phyloP scores from a whole-genome alignment of 2,113 vertebrate genomes.

The Amblyornis subalaris region DNA sequence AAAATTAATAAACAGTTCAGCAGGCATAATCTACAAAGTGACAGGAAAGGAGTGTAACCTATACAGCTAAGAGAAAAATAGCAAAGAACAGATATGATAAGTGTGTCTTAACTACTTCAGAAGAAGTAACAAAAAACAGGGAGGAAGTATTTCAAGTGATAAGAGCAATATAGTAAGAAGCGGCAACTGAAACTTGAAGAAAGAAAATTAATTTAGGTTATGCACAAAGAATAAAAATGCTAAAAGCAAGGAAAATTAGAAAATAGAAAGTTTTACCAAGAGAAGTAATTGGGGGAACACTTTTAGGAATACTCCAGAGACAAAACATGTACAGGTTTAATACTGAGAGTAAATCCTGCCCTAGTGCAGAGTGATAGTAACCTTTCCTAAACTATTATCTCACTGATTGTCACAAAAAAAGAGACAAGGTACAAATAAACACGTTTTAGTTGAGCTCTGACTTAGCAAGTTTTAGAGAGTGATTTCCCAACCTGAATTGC shows the following conservation, averaged over 20 bases:
- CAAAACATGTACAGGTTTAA: not conserved
- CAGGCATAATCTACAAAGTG: not conserved
- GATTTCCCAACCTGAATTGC: not conserved
- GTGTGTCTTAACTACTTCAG: not conserved
- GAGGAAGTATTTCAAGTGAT: not conserved
- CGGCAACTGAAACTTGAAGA: not conserved
- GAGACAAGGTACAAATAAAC: not conserved
- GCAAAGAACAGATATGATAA: not conserved
- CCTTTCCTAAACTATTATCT: not conserved
- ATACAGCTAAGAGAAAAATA: not conserved
- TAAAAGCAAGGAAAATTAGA: not conserved
- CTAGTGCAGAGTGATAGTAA: not conserved
- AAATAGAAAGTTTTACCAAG: not conserved
- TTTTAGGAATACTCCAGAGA: not conserved
- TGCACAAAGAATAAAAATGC: not conserved
- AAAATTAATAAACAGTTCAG: not conserved
- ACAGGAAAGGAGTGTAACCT: not conserved
- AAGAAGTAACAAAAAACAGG: not conserved
- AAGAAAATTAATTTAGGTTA: not conserved
- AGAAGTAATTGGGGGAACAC: not conserved
- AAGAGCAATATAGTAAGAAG: not conserved
- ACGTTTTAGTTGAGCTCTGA: not conserved
- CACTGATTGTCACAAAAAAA: not conserved
- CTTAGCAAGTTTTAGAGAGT: not conserved
- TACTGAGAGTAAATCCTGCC: not conserved